Evolutionary conservation across 2,113 vertebrate genomes (phyloP).

Genomic region (Bagarius yarrelli): DNA sequence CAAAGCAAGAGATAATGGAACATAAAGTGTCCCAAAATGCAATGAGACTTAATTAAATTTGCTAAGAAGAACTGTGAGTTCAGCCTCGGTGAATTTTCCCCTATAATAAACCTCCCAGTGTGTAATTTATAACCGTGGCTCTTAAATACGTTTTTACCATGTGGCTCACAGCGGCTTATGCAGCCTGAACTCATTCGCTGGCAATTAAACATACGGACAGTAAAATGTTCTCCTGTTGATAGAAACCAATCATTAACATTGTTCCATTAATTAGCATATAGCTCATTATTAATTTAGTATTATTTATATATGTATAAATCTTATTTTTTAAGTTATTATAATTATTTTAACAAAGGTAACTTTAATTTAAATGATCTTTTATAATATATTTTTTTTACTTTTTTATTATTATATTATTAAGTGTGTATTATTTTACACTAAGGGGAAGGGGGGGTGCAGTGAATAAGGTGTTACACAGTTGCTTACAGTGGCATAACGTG

Average conservation of each 20-base stretch:
- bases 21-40: slow-evolving; percentile 37
- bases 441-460: too few species aligned
- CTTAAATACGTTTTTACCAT: slow-evolving; percentile 31
- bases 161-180: slow-evolving; percentile 7
- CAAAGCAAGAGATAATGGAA: slow-evolving; percentile 33
- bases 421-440: too few species aligned
- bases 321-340: too few species aligned
- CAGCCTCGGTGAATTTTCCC: slow-evolving; percentile 30
- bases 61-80: slow-evolving; percentile 27
- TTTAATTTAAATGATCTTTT: too few species aligned
- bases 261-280: slow-evolving; percentile 1
- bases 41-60: slow-evolving; percentile 48
- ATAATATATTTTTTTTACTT: too few species aligned
- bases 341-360: too few species aligned
- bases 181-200: slow-evolving; percentile 18
- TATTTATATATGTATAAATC: too few species aligned
- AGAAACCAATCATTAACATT: slow-evolving; percentile 15
- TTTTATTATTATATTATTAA: too few species aligned
- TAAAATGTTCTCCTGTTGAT: slow-evolving; percentile 25
- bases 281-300: too few species aligned
- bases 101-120: slow-evolving; percentile 43
- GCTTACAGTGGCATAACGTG: too few species aligned
- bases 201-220: slow-evolving; percentile 32
- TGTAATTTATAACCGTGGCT: slow-evolving; percentile 47
- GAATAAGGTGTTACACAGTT: too few species aligned